Evolutionary conservation across 1,140 invertebrate genomes (phyloP), one percentile per base, ranked within the genome.

Genomic region (Cydia strobilella): DNA sequence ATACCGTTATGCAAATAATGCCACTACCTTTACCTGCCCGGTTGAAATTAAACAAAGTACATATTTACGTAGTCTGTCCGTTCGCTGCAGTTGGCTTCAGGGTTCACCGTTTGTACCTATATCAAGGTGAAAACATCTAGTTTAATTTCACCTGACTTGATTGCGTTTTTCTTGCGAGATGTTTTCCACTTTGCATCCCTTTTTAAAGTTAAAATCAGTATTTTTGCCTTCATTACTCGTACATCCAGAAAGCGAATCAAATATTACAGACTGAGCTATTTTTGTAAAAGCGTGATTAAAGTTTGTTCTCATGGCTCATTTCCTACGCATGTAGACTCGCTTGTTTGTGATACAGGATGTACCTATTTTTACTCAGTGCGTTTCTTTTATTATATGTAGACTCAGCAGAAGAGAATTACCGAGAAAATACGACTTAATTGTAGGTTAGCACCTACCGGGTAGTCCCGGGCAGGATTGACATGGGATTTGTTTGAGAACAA

Each of bases 91-190:
- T n/a, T n/a, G 45, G 45, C 13, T 51, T 51, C 51, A 59, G 9
- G 51, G 13, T 59, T 59, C 51, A 59, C n/a, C 18, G 18, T 59
- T 59, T 59, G 51, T 51, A 6, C n/a, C n/a, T n/a, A n/a, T 18
- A 20, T 59, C 51, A 59, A 2, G 1, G n/a, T 20, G 4, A 20
- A 54, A 54, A 54, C 51, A 54, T n/a, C 51, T 59, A 59, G n/a
- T 59, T 59, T 59, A 59, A 59, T 59, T 59, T 59, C 18, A 18
- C n/a, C 18, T 15, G 18, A 59, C 51, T 59, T 59, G 51, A 59
- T 59, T 59, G 51, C 51, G 51, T 59, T 59, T 59, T 59, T 20
- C 18, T 20, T 59, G 51, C n/a, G 51, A 59, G 51, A 59, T 59
- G n/a, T 51, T 20, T 59, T 23, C 18, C 51, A 59, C 23, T 59